phyloP scores from a whole-genome alignment of 2,888 invertebrate genomes.

The Sphaeridia pumilis region DNA sequence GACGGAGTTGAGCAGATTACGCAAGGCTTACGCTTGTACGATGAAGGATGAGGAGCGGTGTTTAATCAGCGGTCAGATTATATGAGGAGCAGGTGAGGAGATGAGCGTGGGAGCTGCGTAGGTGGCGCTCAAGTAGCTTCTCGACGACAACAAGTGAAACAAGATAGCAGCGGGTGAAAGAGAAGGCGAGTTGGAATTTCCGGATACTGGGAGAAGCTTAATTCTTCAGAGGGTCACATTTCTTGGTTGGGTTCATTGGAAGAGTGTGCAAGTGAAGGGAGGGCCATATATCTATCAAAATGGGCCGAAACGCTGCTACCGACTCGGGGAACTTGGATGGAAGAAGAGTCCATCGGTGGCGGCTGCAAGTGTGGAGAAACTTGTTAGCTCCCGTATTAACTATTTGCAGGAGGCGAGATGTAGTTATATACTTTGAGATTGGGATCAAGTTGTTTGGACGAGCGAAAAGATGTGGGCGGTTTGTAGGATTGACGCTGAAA shows the following conservation, averaged over 20 bases:
- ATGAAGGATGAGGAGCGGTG: background rate
- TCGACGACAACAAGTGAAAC: background rate
- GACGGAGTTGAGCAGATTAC: background rate
- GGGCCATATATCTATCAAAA: conserved; percentile 2
- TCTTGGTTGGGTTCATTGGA: background rate
- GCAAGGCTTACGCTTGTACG: background rate
- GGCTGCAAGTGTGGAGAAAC: too few species aligned
- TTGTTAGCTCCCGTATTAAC: too few species aligned
- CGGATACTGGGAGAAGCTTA: background rate
- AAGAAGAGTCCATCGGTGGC: too few species aligned
- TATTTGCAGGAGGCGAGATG: too few species aligned
- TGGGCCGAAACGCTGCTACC: too few species aligned
- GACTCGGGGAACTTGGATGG: too few species aligned
- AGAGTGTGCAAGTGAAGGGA: conserved; percentile 6
- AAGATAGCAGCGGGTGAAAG: background rate
- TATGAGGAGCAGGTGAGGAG: background rate
- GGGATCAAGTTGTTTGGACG: too few species aligned
- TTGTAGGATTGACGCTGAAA: too few species aligned
- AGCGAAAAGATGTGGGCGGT: too few species aligned
- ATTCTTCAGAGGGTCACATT: background rate
- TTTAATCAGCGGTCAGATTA: background rate
- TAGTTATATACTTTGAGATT: too few species aligned
- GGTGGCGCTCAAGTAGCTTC: background rate
- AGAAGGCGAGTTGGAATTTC: background rate
- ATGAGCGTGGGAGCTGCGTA: background rate